phyloP scores from a whole-genome alignment of 2,113 vertebrate species.

The Nerophis ophidion region DNA sequence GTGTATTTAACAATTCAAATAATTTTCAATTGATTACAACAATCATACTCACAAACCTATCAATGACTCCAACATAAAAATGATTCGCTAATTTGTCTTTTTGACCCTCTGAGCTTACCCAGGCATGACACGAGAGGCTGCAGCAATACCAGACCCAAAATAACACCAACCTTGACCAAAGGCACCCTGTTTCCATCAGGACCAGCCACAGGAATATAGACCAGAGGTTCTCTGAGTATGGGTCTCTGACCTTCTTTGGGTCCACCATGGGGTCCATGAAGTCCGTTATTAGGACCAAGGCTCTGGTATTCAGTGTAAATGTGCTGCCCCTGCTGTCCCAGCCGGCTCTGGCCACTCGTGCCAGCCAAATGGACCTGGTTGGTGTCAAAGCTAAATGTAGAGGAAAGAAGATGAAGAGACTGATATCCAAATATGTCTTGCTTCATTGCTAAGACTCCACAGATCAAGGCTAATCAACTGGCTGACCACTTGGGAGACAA shows the following conservation, averaged over 20 bases:
- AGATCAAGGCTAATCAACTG: too few species aligned
- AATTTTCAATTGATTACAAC: too few species aligned
- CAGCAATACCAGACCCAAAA: not conserved
- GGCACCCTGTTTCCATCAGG: conserved; percentile 81
- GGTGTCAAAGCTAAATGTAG: conserved; percentile 64
- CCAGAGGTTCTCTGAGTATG: conserved; percentile 63
- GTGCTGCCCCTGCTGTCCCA: conserved; percentile 81
- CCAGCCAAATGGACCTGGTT: conserved; percentile 84
- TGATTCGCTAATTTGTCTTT: too few species aligned
- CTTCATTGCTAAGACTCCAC: not conserved
- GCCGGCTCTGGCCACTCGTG: conserved; percentile 73
- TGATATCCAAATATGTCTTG: not conserved
- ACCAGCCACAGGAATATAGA: conserved; percentile 64
- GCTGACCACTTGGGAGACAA: too few species aligned
- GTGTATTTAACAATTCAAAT: too few species aligned
- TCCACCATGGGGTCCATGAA: conserved; percentile 51
- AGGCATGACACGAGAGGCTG: too few species aligned
- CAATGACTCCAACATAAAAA: too few species aligned
- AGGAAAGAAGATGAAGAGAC: not conserved
- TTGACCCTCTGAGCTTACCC: too few species aligned
- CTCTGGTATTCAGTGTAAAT: conserved; percentile 86
- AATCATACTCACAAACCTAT: too few species aligned
- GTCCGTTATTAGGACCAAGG: conserved; percentile 61
- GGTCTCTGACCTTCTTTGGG: conserved; percentile 63
- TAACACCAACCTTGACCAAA: conserved; percentile 63